Conservation (phyloP, 2,113 vertebrate genomes). For the Cranoglanis bouderius region DNA sequence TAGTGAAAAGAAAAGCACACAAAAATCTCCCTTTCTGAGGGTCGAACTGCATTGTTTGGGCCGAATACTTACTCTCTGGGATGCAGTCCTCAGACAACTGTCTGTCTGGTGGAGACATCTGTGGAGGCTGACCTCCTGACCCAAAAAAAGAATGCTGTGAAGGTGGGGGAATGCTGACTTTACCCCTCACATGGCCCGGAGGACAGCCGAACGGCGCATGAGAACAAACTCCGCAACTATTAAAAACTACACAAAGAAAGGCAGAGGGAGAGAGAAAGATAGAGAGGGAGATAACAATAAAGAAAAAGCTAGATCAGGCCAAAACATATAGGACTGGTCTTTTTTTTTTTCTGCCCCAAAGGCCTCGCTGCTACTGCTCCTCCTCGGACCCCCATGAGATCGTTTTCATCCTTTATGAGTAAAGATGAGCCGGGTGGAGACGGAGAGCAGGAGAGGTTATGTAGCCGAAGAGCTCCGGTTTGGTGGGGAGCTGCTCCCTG, state of each 20-base stretch:
- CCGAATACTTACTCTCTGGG: slow-evolving; percentile 77
- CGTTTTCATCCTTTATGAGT: slow-evolving; percentile 77
- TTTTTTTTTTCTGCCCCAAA: slow-evolving; percentile 63
- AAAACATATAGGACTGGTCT: slow-evolving; percentile 52
- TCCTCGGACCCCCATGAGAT: slow-evolving; percentile 72
- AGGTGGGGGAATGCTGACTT: slow-evolving; percentile 79
- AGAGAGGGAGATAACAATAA: slow-evolving; percentile 37
- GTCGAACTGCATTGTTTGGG: slow-evolving; percentile 78
- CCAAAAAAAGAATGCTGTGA: slow-evolving; percentile 87
- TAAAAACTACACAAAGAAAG: slow-evolving; percentile 57
- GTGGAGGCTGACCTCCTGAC: slow-evolving; percentile 86
- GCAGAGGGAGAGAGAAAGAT: slow-evolving; percentile 39
- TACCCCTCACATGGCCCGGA: slow-evolving; percentile 73
- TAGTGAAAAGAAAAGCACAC: slow-evolving; percentile 55
- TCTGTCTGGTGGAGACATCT: slow-evolving; percentile 89
- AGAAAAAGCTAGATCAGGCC: slow-evolving; percentile 39
- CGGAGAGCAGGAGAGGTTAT: slow-evolving; percentile 75
- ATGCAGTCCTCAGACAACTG: slow-evolving; percentile 85
- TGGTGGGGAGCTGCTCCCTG: slow-evolving; percentile 71
- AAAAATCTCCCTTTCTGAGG: slow-evolving; percentile 70
- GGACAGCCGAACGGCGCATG: slow-evolving; percentile 66
- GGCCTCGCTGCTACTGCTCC: slow-evolving; percentile 62
- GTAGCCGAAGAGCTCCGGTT: slow-evolving; percentile 64
- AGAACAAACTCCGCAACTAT: slow-evolving; percentile 62
- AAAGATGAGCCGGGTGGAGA: slow-evolving; percentile 74